Evolutionary conservation across 2,113 vertebrate species (phyloP).

Genomic region (Mixornis gularis): DNA sequence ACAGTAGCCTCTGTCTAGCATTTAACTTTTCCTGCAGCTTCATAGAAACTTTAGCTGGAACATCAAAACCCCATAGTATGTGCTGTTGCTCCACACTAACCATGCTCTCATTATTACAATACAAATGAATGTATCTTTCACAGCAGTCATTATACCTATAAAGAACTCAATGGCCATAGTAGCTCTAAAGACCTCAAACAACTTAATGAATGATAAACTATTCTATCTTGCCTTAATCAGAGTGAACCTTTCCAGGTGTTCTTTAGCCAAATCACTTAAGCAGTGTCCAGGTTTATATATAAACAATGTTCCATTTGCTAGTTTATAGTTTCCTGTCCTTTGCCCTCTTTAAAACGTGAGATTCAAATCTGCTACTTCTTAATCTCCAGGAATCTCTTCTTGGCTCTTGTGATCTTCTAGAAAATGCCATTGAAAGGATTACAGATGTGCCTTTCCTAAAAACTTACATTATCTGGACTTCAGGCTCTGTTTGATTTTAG

Average conservation of each 20-base stretch:
- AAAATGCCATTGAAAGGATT: not conserved
- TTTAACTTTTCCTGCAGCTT: not conserved
- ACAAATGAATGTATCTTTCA: not conserved
- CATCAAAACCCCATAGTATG: not conserved
- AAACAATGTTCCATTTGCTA: conserved; percentile 51
- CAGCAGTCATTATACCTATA: not conserved
- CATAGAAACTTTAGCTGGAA: not conserved
- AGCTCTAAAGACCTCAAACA: not conserved
- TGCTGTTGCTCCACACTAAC: not conserved
- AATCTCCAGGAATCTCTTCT: conserved; percentile 7
- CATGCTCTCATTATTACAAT: not conserved
- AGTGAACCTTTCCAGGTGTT: conserved; percentile 36
- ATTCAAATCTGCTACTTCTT: not conserved
- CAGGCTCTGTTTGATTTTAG: not conserved
- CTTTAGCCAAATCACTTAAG: conserved; percentile 27
- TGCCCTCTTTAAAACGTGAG: not conserved
- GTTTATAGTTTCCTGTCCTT: conserved; percentile 34
- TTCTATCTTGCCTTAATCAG: not conserved
- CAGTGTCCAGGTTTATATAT: conserved; percentile 13
- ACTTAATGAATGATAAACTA: not conserved
- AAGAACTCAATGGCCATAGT: not conserved
- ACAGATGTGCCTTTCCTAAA: not conserved
- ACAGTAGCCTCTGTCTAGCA: not conserved
- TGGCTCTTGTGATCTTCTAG: not conserved
- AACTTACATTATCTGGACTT: not conserved